Percentiles rank a stretch among this genome's conserved stretches.
Conservation (phyloP, 2,797 vertebrate species). For the Ataeniobius toweri region DNA sequence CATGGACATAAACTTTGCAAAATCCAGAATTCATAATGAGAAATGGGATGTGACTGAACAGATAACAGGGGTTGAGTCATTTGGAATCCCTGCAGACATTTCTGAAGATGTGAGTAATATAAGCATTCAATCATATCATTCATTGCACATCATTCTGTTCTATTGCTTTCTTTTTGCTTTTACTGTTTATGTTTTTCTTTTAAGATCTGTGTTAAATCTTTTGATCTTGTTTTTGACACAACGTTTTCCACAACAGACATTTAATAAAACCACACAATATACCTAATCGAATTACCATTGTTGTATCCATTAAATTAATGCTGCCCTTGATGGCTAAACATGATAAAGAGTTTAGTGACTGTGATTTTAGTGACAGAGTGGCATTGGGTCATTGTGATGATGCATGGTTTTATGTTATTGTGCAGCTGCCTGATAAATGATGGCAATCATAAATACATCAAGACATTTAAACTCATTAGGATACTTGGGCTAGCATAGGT, state of each 20-base stretch:
- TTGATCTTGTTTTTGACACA: not conserved
- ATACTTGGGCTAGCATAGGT: too few species aligned
- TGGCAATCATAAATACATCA: too few species aligned
- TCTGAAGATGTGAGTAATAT: conserved; percentile 5
- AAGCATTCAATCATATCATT: conserved; percentile 21
- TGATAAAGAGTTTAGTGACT: not conserved
- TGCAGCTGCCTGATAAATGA: too few species aligned
- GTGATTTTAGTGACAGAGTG: not conserved
- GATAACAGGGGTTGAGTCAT: conserved; percentile 17
- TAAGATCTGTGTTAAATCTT: not conserved
- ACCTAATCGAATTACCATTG: not conserved
- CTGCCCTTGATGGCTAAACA: not conserved
- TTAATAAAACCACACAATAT: not conserved
- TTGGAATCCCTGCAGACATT: conserved; percentile 18
- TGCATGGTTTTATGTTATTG: too few species aligned
- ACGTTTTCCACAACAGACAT: not conserved
- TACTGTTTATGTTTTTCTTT: not conserved
- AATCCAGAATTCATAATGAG: conserved; percentile 50
- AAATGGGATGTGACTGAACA: conserved; percentile 36
- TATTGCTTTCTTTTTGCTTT: not conserved
- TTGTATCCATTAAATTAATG: not conserved
- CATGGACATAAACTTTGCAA: conserved; percentile 53
- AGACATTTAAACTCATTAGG: too few species aligned
- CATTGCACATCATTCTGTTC: conserved; percentile 30
- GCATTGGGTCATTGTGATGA: too few species aligned